phyloP scores from a whole-genome alignment of 2,113 vertebrate genomes.

The Telmatochromis sp. region DNA sequence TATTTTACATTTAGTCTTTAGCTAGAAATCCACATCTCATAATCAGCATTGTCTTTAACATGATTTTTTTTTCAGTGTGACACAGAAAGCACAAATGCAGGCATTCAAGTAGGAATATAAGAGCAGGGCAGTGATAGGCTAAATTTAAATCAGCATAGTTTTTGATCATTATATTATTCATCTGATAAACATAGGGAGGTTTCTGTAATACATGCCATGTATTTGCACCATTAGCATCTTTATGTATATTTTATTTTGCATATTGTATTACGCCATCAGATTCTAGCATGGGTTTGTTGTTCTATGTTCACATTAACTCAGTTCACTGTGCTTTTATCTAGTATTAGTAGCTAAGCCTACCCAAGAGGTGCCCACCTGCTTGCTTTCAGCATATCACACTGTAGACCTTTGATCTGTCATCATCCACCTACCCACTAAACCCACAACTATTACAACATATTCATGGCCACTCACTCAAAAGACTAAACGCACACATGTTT shows the following conservation, averaged over 20 bases:
- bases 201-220: neutral
- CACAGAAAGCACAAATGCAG: neutral
- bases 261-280: neutral
- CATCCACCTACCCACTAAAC: slow-evolving; percentile 26
- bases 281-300: slow-evolving; percentile 34
- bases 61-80: neutral
- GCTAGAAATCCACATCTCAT: neutral
- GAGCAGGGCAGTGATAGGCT: neutral
- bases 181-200: neutral
- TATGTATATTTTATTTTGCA: slow-evolving; percentile 13
- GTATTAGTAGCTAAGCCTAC: slow-evolving; percentile 50
- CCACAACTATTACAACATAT: slow-evolving; percentile 11
- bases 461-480: neutral
- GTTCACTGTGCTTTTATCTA: slow-evolving; percentile 52
- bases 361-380: slow-evolving; percentile 19
- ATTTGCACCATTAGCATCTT: neutral
- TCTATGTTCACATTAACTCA: slow-evolving; percentile 42
- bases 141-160: neutral
- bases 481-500: neutral
- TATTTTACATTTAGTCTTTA: neutral
- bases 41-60: neutral
- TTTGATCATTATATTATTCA: neutral
- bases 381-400: slow-evolving; percentile 26
- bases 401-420: slow-evolving; percentile 50
- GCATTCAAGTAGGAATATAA: neutral